Conservation (phyloP, 2,888 invertebrate genomes). For the Cerceris ruficornis region DNA sequence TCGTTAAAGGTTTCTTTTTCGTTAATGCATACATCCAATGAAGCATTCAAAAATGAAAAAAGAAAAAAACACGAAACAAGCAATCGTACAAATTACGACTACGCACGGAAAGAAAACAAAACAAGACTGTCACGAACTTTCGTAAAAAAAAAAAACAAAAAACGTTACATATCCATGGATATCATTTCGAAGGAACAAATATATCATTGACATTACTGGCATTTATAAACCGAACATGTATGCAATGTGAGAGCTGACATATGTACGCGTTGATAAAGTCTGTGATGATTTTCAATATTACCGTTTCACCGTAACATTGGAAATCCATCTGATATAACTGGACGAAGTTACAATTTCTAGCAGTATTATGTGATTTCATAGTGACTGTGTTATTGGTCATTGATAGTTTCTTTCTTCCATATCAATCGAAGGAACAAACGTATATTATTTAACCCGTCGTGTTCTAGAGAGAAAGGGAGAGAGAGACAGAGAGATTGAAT, state of each 20-base stretch:
- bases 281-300: slow-evolving; percentile 33
- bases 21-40: background rate
- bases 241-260: slow-evolving; percentile 49
- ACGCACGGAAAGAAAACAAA: too few relatives aligned
- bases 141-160: background rate
- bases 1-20: background rate
- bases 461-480: slow-evolving; percentile 27
- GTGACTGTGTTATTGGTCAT: slow-evolving; percentile 28
- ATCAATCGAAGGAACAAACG: slow-evolving; percentile 28
- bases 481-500: too few relatives aligned
- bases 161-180: background rate
- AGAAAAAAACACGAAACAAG: background rate
- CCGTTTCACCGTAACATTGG: slow-evolving; percentile 13
- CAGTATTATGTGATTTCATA: slow-evolving; percentile 40
- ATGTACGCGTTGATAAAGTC: slow-evolving; percentile 38
- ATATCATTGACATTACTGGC: background rate
- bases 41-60: too few relatives aligned
- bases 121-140: background rate
- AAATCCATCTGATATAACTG: slow-evolving; percentile 31
- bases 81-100: background rate
- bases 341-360: slow-evolving; percentile 43
- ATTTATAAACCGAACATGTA: slow-evolving; percentile 32
- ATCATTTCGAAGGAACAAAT: slow-evolving; percentile 10
- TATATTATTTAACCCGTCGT: slow-evolving; percentile 39
- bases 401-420: slow-evolving; percentile 19